Evolutionary conservation across 2,113 vertebrate species (phyloP), one percentile per base, ranked within the genome.

Genomic region (Urocolius indicus): DNA sequence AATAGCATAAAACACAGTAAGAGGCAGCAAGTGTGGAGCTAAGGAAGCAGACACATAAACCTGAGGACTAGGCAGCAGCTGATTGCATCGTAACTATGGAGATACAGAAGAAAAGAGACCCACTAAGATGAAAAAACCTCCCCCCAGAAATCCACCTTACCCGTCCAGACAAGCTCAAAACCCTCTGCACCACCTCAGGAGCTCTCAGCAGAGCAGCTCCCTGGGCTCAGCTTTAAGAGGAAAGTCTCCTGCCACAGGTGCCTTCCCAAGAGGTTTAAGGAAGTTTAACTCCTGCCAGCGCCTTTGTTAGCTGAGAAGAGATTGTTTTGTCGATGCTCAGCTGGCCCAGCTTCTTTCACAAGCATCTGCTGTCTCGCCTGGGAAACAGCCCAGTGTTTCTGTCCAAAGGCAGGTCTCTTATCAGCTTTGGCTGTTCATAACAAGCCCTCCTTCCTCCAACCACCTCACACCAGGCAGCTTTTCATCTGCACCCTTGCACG

Each of bases 161-260:
- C 57, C 55, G 36, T 19, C 18, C 6, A 7, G 4, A 2, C 0
- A 27, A 3, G 32, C 11, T 10, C 38, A 1, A 1, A 16, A 3
- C 11, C 4, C 14, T 3, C 23, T 1, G 0, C 0, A 27, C 0
- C 9, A 6, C 51, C 74, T 8, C 2, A 2, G 5, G 16, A 12
- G 0, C 32, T 2, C 38, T 1, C 49, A 45, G 10, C 22, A 4
- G 29, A 48, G 48, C 30, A 34, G 0, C 27, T 5, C 10, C 45
- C 58, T 5, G 22, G 29, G 16, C 32, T 23, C 57, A 41, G 74
- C 74, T 84, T 43, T 32, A 13, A 20, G 1, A 18, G 78, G 11
- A 38, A 9, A 13, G 13, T 9, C 79, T 21, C 2, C 73, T 9
- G 8, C 11, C 73, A 13, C 81, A 46, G 73, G 14, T 61, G 65